Evolutionary conservation across 2,113 vertebrate genomes (phyloP).

Genomic region (Lampris megalopsis): DNA sequence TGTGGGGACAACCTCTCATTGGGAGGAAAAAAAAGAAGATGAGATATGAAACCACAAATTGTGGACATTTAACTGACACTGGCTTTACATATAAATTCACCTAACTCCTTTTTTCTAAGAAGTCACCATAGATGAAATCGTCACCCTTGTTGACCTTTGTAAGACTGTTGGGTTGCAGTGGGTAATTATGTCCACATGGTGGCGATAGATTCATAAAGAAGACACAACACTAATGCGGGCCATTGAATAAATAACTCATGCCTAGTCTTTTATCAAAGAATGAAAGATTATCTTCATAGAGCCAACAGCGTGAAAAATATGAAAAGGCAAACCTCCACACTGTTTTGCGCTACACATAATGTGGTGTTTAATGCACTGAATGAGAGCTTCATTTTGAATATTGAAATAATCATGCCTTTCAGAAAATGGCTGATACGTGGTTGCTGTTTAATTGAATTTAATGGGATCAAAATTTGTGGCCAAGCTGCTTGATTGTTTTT

Average conservation of each 20-base stretch:
- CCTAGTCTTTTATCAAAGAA: neutral
- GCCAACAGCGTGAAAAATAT: neutral
- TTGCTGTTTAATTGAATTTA: neutral
- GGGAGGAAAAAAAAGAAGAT: conserved; percentile 56
- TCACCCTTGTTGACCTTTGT: conserved; percentile 42
- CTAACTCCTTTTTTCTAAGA: conserved; percentile 36
- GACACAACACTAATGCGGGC: neutral
- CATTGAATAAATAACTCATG: neutral
- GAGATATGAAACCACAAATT: conserved; percentile 73
- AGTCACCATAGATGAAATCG: conserved; percentile 23
- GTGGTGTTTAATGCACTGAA: neutral
- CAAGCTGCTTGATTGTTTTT: neutral
- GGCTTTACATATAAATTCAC: conserved; percentile 28
- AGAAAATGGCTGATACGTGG: neutral
- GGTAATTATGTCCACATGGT: conserved; percentile 72
- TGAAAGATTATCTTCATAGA: neutral
- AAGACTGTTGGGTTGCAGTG: conserved; percentile 58
- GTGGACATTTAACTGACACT: conserved; percentile 63
- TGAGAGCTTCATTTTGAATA: neutral
- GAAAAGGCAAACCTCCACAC: neutral
- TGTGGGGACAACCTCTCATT: conserved; percentile 57
- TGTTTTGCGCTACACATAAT: neutral
- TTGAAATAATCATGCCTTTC: neutral
- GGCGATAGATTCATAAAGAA: conserved; percentile 65
- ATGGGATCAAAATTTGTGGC: neutral